Evolutionary conservation across 2,888 invertebrate genomes (phyloP), one percentile per base, ranked within the genome.

Genomic region (Drosophila aldrichi): DNA sequence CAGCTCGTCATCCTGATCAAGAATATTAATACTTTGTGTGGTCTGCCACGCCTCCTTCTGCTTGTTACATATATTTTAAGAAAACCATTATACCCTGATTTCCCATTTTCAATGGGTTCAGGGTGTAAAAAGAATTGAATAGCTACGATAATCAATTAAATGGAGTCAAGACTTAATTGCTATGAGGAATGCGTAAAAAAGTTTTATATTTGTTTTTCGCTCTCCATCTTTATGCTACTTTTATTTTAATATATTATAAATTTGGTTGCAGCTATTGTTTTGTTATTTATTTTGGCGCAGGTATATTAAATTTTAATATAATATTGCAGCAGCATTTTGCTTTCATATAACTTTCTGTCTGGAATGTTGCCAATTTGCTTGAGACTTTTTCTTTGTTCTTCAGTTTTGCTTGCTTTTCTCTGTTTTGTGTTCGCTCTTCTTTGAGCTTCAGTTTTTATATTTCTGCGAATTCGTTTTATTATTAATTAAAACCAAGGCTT

Each of bases 311-410:
- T 52, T 36, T 36, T 36, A 52, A 52, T 52, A 36, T 3, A 52
- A 9, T 12, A 51, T 18, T 49, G 48, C 29, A 6, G 48, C 29
- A 29, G 10, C 48, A 29, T 2, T 12, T 32, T 32, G 18, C 48
- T 49, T 32, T 49, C 32, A 49, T 18, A 32, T 18, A 32, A 32
- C n/a, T 36, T 52, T 22, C 8, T 36, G 20, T 36, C 36, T 36
- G 51, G 20, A 52, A 52, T 52, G 9, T 16, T 16, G 51, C 16
- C 36, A 52, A 36, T 36, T 52, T 36, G 20, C 14, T 52, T 36
- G 8, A 3, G 48, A 36, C 10, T 52, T 36, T 52, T 52, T 22
- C 51, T 36, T 52, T 52, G 51, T 36, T 52, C 20, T 51, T 32
- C n/a, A 32, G 0, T 34, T 7, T 12, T 51, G 51, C 9, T 36